A percentile compares a stretch with the other conserved stretches of the same genome.
These are phyloP conservation scores for Protomyctophum bolini DNA, from an alignment of 2,113 vertebrate genomes.

Conservation along the genomic window DNA sequence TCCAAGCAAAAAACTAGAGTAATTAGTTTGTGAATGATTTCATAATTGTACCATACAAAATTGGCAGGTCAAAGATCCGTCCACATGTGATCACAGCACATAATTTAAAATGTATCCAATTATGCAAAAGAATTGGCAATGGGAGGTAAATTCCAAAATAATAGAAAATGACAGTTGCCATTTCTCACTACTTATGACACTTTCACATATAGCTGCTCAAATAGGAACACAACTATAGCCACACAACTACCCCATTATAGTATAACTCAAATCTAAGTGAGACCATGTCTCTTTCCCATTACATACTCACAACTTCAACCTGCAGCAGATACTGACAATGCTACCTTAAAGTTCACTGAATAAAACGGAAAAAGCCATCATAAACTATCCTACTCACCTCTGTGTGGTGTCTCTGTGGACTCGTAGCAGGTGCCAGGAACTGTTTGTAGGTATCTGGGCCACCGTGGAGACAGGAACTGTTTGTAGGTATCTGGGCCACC, in stretches of 20 bases:
- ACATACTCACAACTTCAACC: neutral
- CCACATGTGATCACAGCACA: no score
- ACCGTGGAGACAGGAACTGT: slow-evolving; percentile 4
- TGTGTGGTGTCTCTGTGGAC: slow-evolving; percentile 28
- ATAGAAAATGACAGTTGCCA: no score
- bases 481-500: neutral
- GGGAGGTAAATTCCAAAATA: no score
- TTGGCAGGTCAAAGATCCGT: no score
- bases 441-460: neutral
- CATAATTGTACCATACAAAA: no score
- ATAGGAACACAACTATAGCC: no score
- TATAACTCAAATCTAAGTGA: neutral
- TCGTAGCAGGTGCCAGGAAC: neutral
- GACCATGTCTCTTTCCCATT: neutral
- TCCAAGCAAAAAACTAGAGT: no score
- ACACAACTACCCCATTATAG: neutral
- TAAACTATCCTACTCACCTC: slow-evolving; percentile 59
- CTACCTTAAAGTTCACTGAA: neutral
- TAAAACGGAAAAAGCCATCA: neutral
- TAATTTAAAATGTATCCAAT: no score
- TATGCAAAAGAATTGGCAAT: no score
- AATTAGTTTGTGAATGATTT: no score
- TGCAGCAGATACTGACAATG: neutral
- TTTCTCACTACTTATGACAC: no score
- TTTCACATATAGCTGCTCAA: no score